Evolutionary conservation across 2,888 invertebrate genomes (phyloP).

Genomic region (Pharmacophagus antenor): DNA sequence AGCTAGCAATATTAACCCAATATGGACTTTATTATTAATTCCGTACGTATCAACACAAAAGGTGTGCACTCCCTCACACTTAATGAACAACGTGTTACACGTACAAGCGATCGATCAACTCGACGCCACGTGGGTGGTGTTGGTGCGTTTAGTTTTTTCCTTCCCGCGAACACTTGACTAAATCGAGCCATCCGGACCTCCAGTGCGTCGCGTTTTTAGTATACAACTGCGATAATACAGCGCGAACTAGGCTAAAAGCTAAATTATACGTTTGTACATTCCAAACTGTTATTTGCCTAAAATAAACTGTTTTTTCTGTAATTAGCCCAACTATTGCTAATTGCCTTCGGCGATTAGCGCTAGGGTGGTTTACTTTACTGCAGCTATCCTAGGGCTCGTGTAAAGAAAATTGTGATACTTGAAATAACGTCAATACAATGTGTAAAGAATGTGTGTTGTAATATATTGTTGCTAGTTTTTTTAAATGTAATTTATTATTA

Average conservation of each 20-base stretch:
- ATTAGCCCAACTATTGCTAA: not conserved
- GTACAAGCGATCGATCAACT: conserved; percentile 1
- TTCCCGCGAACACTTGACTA: conserved; percentile 52
- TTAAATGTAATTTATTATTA: not conserved
- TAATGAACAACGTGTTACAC: too few relatives aligned
- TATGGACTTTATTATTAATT: too few relatives aligned
- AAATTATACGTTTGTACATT: not conserved
- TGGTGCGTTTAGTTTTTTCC: conserved; percentile 48
- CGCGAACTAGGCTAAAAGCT: conserved; percentile 1
- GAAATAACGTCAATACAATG: not conserved
- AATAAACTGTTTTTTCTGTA: not conserved
- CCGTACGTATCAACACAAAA: too few relatives aligned
- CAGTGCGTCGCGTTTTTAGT: conserved; percentile 50
- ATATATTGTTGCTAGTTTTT: not conserved
- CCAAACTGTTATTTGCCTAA: not conserved
- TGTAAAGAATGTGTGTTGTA: not conserved
- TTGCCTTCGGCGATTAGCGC: too few relatives aligned
- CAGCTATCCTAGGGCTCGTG: too few relatives aligned
- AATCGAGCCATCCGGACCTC: conserved; percentile 63
- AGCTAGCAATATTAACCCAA: not conserved
- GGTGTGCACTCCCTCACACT: conserved; percentile 4
- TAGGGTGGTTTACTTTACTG: too few relatives aligned
- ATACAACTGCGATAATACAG: conserved; percentile 2
- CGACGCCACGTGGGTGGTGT: conserved; percentile 61
- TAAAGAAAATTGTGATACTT: too few relatives aligned